phyloP scores from a whole-genome alignment of 2,113 vertebrate genomes.

The Brachionichthys hirsutus region DNA sequence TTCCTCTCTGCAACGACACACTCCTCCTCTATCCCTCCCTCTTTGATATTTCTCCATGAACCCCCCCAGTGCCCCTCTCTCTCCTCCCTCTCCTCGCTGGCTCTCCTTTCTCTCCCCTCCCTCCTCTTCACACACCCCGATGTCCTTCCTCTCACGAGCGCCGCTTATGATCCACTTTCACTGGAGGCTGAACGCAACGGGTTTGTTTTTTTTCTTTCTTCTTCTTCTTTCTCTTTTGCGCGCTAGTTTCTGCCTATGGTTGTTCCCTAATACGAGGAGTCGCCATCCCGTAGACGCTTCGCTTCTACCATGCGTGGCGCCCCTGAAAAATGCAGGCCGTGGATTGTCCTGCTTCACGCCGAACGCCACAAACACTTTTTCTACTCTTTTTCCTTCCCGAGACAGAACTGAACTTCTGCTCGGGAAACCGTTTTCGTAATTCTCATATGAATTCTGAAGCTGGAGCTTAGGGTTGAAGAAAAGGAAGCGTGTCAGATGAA shows the following conservation, averaged over 20 bases:
- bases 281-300: slow-evolving; percentile 35
- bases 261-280: slow-evolving; percentile 41
- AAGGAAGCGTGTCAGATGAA: slow-evolving; percentile 47
- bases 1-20: slow-evolving; percentile 65
- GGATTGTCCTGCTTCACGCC: slow-evolving; percentile 63
- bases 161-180: slow-evolving; percentile 66
- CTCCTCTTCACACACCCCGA: slow-evolving; percentile 65
- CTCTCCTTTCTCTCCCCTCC: slow-evolving; percentile 67
- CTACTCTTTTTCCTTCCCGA: slow-evolving; percentile 17
- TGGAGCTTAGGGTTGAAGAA: slow-evolving; percentile 21
- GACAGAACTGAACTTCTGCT: slow-evolving; percentile 28
- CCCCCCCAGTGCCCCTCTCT: slow-evolving; percentile 53
- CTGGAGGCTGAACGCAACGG: slow-evolving; percentile 58
- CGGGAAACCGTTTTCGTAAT: slow-evolving; percentile 22
- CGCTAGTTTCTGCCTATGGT: slow-evolving; percentile 46
- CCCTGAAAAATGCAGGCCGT: slow-evolving; percentile 58
- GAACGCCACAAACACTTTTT: slow-evolving; percentile 59
- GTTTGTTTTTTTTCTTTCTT: slow-evolving; percentile 50
- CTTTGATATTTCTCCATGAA: slow-evolving; percentile 70
- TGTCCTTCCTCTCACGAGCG: slow-evolving; percentile 65
- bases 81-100: slow-evolving; percentile 33
- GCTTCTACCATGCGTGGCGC: slow-evolving; percentile 43
- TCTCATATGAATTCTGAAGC: slow-evolving; percentile 18
- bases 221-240: slow-evolving; percentile 36
- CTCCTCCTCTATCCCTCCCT: slow-evolving; percentile 76